Evolutionary conservation across 2,888 invertebrate species (phyloP).

Genomic region (Timema cristinae): DNA sequence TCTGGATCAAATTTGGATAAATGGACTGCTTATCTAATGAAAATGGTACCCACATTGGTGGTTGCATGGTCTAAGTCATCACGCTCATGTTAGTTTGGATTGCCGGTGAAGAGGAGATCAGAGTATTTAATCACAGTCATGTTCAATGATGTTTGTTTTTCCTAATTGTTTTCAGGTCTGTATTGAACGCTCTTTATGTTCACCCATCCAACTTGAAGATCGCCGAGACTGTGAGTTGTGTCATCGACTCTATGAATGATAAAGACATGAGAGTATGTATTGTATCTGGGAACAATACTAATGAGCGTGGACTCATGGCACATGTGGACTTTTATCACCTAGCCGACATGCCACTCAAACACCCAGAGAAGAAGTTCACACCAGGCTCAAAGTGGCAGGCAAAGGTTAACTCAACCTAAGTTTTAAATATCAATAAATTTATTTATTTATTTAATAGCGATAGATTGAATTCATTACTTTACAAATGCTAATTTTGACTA

Average conservation of each 20-base stretch:
- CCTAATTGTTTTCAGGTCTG: constrained; percentile 35
- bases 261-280: background rate
- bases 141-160: constrained; percentile 12
- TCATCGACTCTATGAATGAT: background rate
- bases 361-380: constrained; percentile 52
- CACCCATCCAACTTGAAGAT: constrained; percentile 48
- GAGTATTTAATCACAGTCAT: too few relatives aligned
- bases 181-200: constrained; percentile 57
- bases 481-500: too few relatives aligned
- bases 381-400: constrained; percentile 55
- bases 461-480: too few relatives aligned
- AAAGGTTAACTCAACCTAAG: constrained; percentile 38
- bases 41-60: too few relatives aligned
- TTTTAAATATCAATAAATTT: too few relatives aligned
- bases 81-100: too few relatives aligned
- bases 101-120: too few relatives aligned
- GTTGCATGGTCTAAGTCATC: too few relatives aligned
- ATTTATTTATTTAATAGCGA: too few relatives aligned
- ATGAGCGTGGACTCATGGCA: constrained; percentile 46
- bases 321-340: constrained; percentile 57
- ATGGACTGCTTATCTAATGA: too few relatives aligned
- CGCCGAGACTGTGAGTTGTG: constrained; percentile 55
- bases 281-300: constrained; percentile 51
- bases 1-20: too few relatives aligned
- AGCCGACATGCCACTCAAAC: constrained; percentile 48